These are phyloP conservation scores for Gambusia yucatana DNA, from an alignment of 2,797 vertebrate genomes.

Conservation along the genomic window DNA sequence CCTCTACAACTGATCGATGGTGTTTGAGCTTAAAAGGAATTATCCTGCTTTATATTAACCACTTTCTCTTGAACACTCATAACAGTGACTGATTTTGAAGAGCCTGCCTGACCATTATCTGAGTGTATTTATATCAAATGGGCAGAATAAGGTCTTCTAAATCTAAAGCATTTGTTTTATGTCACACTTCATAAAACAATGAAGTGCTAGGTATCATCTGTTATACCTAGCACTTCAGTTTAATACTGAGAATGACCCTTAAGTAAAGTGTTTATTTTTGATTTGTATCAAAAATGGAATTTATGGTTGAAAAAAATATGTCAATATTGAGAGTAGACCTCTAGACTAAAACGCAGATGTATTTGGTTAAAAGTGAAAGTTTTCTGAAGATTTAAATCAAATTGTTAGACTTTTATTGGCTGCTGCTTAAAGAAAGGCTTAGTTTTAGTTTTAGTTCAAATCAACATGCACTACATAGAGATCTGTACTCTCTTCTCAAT, in stretches of 20 bases:
- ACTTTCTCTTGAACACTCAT: conserved; percentile 65
- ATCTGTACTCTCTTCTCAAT: neutral
- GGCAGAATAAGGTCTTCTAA: conserved; percentile 22
- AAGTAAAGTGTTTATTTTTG: neutral
- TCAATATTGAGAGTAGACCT: neutral
- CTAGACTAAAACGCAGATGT: neutral
- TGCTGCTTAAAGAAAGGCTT: neutral
- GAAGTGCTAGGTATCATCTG: neutral
- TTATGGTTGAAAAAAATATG: neutral
- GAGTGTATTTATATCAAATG: conserved; percentile 23
- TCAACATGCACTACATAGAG: neutral
- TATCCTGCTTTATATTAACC: conserved; percentile 70
- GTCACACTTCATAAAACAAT: conserved; percentile 3
- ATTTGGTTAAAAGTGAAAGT: neutral
- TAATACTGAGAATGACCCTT: neutral
- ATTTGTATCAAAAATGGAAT: neutral
- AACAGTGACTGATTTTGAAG: conserved; percentile 68
- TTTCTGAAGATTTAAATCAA: neutral
- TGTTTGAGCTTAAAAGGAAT: conserved; percentile 60
- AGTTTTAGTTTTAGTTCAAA: neutral
- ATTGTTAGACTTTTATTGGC: neutral
- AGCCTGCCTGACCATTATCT: conserved; percentile 43
- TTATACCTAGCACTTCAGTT: neutral
- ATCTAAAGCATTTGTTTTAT: conserved; percentile 37
- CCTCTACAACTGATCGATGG: conserved; percentile 59